These are phyloP conservation scores for Prosopocoilus inquinatus DNA, from an alignment of 2,888 invertebrate species.

Conservation along the genomic window DNA sequence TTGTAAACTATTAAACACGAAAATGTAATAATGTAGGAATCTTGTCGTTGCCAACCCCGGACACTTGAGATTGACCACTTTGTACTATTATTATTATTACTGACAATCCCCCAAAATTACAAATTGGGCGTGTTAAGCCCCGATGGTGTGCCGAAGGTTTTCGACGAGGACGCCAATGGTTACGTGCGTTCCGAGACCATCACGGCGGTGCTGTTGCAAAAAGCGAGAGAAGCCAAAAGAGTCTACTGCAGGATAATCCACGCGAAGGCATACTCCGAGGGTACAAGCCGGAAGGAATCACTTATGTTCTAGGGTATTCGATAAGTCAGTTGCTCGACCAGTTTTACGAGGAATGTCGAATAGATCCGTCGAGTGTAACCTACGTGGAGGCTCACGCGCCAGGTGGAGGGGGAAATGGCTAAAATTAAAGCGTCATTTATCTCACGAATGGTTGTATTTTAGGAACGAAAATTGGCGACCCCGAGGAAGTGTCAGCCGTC, in stretches of 20 bases:
- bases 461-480: conserved; percentile 82
- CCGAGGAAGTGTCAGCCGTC: conserved; percentile 84
- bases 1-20: too few relatives aligned
- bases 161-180: conserved; percentile 81
- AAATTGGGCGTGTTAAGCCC: conserved; percentile 71
- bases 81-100: too few relatives aligned
- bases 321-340: conserved; percentile 62
- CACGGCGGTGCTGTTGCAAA: conserved; percentile 70
- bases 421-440: conserved; percentile 34
- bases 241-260: conserved; percentile 47
- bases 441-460: conserved; percentile 25
- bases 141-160: conserved; percentile 87
- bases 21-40: too few relatives aligned
- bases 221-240: conserved; percentile 53
- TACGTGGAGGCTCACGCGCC: conserved; percentile 74
- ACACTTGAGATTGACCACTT: too few relatives aligned
- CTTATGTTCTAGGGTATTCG: conserved; percentile 50
- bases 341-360: conserved; percentile 66
- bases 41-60: too few relatives aligned
- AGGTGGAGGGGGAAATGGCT: neutral
- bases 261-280: conserved; percentile 47
- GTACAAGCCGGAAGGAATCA: conserved; percentile 46
- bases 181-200: conserved; percentile 85
- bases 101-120: neutral
- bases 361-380: conserved; percentile 68